Evolutionary conservation across 2,113 vertebrate species (phyloP).

Genomic region (Chaetodon auriga): DNA sequence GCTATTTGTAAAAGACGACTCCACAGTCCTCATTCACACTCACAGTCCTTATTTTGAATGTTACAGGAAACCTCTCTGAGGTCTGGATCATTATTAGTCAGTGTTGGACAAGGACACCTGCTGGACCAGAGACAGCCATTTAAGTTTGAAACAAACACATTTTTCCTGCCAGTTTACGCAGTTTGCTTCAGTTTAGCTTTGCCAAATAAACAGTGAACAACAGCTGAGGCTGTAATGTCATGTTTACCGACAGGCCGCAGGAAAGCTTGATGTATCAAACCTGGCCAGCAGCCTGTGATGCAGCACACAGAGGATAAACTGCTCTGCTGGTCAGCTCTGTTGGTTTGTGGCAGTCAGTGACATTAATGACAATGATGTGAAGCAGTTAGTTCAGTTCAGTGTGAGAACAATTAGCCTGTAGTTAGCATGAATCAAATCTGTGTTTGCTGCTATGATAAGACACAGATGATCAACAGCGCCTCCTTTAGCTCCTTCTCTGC

Average conservation of each 20-base stretch:
- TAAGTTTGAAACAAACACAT: background rate
- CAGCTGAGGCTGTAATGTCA: background rate
- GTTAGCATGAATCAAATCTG: constrained; percentile 9
- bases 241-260: background rate
- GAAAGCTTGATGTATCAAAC: constrained; percentile 3
- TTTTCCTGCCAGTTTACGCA: background rate
- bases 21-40: no score
- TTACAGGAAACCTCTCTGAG: background rate
- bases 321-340: no score
- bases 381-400: constrained; percentile 19
- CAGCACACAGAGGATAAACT: background rate
- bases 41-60: background rate
- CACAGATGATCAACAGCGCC: background rate
- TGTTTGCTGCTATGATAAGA: background rate
- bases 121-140: background rate
- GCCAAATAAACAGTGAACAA: background rate
- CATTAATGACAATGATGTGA: constrained; percentile 17
- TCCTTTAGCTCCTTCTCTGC: background rate
- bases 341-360: no score
- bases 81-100: background rate
- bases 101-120: constrained; percentile 5
- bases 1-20: no score
- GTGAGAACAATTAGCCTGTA: constrained; percentile 18
- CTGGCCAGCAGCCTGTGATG: constrained; percentile 8
- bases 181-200: background rate